Percentiles rank a stretch among this genome's conserved stretches.
Conservation (phyloP, 2,888 invertebrate species). For the Eumerus sabulonum region DNA sequence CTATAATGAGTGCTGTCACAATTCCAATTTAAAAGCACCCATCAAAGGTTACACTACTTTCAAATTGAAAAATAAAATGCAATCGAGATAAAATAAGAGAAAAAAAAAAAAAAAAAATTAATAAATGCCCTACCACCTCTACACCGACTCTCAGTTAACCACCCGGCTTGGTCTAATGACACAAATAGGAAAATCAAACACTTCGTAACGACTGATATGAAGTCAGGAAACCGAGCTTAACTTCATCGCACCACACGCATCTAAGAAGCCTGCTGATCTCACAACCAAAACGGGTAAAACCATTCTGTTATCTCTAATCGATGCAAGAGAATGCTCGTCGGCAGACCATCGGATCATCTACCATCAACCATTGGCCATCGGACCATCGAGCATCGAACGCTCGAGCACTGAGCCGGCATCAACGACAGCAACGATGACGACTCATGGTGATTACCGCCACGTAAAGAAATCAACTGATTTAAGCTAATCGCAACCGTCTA, state of each 20-base stretch:
- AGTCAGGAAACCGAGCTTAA: neutral
- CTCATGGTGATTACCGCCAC: too few species aligned
- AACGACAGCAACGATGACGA: constrained; percentile 29
- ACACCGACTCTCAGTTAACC: constrained; percentile 49
- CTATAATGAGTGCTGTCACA: constrained; percentile 52
- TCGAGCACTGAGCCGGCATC: too few species aligned
- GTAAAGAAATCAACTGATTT: constrained; percentile 33
- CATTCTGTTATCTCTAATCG: constrained; percentile 67
- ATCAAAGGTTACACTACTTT: constrained; percentile 51
- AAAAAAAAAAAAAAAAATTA: constrained; percentile 18
- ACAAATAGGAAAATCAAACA: constrained; percentile 50
- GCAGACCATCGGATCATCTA: constrained; percentile 50
- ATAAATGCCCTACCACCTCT: constrained; percentile 53
- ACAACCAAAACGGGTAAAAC: constrained; percentile 47
- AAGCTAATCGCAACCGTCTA: neutral
- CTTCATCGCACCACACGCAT: constrained; percentile 28
- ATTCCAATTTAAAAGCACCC: constrained; percentile 46
- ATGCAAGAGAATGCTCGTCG: constrained; percentile 60
- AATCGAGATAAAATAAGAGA: constrained; percentile 16
- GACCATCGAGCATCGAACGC: constrained; percentile 25
- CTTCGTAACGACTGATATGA: constrained; percentile 1
- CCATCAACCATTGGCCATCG: constrained; percentile 33
- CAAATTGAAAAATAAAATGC: constrained; percentile 32
- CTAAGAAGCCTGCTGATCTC: constrained; percentile 32
- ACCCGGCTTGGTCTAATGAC: constrained; percentile 25